phyloP scores from a whole-genome alignment of 2,888 invertebrate species.

The Mythimna ferrago region DNA sequence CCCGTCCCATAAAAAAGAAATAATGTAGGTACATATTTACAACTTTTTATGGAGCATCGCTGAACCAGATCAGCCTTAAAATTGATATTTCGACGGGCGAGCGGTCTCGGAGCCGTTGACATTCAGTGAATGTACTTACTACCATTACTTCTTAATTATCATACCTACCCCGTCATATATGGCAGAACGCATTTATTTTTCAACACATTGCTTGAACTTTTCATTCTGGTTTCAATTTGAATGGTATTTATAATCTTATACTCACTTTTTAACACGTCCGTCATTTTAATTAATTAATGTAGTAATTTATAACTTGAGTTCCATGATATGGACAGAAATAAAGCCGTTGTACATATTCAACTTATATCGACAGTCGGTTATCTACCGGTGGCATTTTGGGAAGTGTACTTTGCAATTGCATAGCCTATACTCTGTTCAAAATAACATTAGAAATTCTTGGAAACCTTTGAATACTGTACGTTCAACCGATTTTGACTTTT shows the following conservation, averaged over 20 bases:
- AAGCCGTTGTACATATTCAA: constrained; percentile 10
- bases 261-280: constrained; percentile 16
- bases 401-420: too few species aligned
- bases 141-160: constrained; percentile 41
- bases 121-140: constrained; percentile 41
- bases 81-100: constrained; percentile 23
- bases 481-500: too few species aligned
- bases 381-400: too few species aligned
- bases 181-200: constrained; percentile 32
- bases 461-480: too few species aligned
- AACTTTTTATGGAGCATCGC: neutral
- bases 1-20: too few species aligned
- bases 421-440: too few species aligned
- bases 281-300: constrained; percentile 26
- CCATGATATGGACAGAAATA: constrained; percentile 10
- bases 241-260: constrained; percentile 16
- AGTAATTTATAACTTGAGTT: constrained; percentile 27
- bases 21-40: neutral
- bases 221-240: constrained; percentile 27
- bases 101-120: constrained; percentile 25
- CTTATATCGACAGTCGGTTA: neutral
- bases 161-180: constrained; percentile 30
- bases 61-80: neutral
- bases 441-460: too few species aligned
- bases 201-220: constrained; percentile 43